Conservation (phyloP, 2,888 invertebrate species). For the Pseudococcus viburni region DNA sequence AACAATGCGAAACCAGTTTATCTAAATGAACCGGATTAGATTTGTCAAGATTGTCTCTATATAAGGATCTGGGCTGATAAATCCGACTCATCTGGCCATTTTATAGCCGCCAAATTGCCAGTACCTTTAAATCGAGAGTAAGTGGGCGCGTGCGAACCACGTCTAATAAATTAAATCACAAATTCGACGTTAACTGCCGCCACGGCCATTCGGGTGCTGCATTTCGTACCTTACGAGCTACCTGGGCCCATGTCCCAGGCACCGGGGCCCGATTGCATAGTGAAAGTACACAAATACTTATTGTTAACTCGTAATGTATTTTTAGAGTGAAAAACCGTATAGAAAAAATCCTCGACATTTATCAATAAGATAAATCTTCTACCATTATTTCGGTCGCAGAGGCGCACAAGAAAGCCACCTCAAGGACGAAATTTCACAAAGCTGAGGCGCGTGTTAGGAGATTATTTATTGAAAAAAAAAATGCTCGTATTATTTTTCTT, state of each 20-base stretch:
- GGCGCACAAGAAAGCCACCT: slow-evolving; percentile 22
- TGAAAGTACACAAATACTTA: slow-evolving; percentile 18
- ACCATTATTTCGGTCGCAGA: not conserved
- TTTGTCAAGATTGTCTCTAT: slow-evolving; percentile 53
- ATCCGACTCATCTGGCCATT: slow-evolving; percentile 34
- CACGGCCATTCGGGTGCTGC: slow-evolving; percentile 1
- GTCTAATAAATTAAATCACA: slow-evolving; percentile 54
- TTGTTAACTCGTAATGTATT: slow-evolving; percentile 17
- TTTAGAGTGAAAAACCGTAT: not conserved
- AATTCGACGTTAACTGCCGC: slow-evolving; percentile 50
- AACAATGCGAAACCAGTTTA: slow-evolving; percentile 47
- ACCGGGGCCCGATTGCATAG: not conserved
- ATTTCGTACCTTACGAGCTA: not conserved
- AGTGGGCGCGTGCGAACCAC: slow-evolving; percentile 51
- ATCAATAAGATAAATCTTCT: slow-evolving; percentile 58
- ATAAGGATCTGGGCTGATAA: slow-evolving; percentile 17
- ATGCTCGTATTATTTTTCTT: slow-evolving; percentile 42
- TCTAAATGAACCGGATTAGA: slow-evolving; percentile 53
- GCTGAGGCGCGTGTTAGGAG: not conserved
- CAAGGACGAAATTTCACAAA: slow-evolving; percentile 35
- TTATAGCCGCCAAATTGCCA: slow-evolving; percentile 25
- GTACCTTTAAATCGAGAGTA: slow-evolving; percentile 13
- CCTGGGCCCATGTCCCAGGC: not conserved
- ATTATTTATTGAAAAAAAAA: slow-evolving; percentile 32
- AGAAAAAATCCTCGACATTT: slow-evolving; percentile 6